Evolutionary conservation across 1,140 invertebrate species (phyloP).

Genomic region (Coenobita brevimanus): DNA sequence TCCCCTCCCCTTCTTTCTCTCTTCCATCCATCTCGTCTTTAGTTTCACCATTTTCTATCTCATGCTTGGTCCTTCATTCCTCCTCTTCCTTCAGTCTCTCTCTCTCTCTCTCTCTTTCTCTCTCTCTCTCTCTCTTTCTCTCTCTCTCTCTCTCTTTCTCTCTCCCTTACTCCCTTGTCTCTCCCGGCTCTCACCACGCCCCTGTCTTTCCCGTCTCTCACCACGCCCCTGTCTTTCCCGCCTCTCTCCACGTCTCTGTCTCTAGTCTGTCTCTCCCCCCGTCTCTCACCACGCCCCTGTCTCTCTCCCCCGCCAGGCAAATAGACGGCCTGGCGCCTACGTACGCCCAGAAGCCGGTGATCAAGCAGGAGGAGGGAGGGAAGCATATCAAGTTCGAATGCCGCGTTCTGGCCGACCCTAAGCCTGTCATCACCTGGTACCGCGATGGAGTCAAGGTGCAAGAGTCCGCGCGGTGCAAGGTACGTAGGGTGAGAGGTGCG

Average conservation of each 20-base stretch:
- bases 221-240: background rate
- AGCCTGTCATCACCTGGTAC: conserved; percentile 93
- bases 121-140: too few species aligned
- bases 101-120: too few species aligned
- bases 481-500: conserved; percentile 72
- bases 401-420: conserved; percentile 94
- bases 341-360: conserved; percentile 97
- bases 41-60: too few species aligned
- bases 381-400: conserved; percentile 96
- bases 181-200: background rate
- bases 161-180: too few species aligned
- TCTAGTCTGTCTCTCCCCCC: too few species aligned
- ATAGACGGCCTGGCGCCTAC: conserved; percentile 97
- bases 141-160: too few species aligned
- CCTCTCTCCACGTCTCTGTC: too few species aligned
- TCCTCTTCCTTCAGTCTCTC: too few species aligned
- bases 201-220: too few species aligned
- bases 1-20: background rate
- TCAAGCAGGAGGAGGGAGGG: conserved; percentile 97
- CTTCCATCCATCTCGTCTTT: too few species aligned
- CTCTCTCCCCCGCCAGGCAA: conserved; percentile 84
- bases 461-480: conserved; percentile 87
- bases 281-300: background rate
- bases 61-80: too few species aligned
- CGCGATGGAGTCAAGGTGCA: conserved; percentile 87